Conservation (phyloP, 2,797 vertebrate species). For the Distichodus sexfasciatus region DNA sequence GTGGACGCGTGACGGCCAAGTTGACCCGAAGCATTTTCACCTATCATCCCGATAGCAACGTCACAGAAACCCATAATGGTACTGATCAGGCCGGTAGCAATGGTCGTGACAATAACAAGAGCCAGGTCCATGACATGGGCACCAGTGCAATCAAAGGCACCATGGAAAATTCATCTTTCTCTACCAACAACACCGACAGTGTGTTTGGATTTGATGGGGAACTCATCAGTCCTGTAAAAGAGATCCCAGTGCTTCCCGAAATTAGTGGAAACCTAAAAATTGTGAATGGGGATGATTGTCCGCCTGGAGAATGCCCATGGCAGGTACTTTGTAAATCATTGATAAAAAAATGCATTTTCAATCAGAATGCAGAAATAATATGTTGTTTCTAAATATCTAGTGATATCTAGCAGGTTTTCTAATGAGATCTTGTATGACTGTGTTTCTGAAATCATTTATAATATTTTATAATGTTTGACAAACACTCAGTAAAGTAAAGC, state of each 20-base stretch:
- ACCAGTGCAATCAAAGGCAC: neutral
- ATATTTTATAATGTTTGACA: too few species aligned
- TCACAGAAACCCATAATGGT: conserved; percentile 1
- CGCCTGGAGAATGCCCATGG: conserved; percentile 79
- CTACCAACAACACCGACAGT: neutral
- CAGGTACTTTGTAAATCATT: too few species aligned
- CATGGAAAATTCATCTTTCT: too few species aligned
- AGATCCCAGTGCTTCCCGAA: rapidly evolving
- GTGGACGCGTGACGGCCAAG: conserved; percentile 54
- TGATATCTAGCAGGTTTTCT: too few species aligned
- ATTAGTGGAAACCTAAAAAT: conserved; percentile 54
- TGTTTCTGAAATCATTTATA: too few species aligned
- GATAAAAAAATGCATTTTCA: too few species aligned
- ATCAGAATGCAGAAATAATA: too few species aligned
- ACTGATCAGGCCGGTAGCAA: neutral
- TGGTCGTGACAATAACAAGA: too few species aligned
- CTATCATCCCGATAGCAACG: conserved; percentile 12
- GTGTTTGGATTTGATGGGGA: neutral
- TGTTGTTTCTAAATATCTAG: too few species aligned
- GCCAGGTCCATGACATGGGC: too few species aligned
- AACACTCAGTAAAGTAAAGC: too few species aligned
- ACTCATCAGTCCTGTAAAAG: rapidly evolving
- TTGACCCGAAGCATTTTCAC: conserved; percentile 47
- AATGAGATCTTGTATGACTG: too few species aligned
- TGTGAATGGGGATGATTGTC: conserved; percentile 77